These are phyloP conservation scores for Amiota minor DNA, from an alignment of 2,888 invertebrate genomes.

Conservation along the genomic window DNA sequence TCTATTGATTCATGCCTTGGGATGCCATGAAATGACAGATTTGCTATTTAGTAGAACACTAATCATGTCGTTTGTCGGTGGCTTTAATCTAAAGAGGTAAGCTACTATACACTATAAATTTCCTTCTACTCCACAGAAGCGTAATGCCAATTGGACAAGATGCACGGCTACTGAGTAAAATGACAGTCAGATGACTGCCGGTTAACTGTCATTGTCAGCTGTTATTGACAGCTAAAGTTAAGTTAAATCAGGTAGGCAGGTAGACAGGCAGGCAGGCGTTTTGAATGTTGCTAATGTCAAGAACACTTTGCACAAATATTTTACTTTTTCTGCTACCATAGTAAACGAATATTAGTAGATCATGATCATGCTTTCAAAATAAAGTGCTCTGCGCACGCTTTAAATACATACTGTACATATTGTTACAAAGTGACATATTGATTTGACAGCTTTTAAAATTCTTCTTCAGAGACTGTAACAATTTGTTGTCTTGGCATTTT, in stretches of 20 bases:
- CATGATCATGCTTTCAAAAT: not conserved
- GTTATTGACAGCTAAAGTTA: constrained; percentile 3
- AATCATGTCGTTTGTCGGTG: constrained; percentile 54
- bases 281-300: constrained; percentile 16
- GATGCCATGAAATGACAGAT: constrained; percentile 43
- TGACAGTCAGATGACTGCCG: not conserved
- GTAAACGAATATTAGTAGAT: not conserved
- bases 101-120: not conserved
- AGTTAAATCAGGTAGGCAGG: not conserved
- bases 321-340: not conserved
- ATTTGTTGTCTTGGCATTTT: constrained; percentile 24
- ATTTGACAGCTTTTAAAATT: constrained; percentile 30
- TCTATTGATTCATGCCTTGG: constrained; percentile 45
- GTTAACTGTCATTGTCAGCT: constrained; percentile 27
- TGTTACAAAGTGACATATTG: constrained; percentile 24
- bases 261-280: constrained; percentile 8
- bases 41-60: constrained; percentile 58
- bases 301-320: constrained; percentile 8
- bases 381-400: constrained; percentile 10
- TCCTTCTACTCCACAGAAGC: not conserved
- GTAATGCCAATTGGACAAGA: not conserved
- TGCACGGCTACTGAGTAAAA: not conserved
- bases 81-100: constrained; percentile 1
- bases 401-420: constrained; percentile 3
- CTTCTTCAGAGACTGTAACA: not conserved